Evolutionary conservation across 1,140 invertebrate genomes (phyloP).

Genomic region (Plectus sambesii): DNA sequence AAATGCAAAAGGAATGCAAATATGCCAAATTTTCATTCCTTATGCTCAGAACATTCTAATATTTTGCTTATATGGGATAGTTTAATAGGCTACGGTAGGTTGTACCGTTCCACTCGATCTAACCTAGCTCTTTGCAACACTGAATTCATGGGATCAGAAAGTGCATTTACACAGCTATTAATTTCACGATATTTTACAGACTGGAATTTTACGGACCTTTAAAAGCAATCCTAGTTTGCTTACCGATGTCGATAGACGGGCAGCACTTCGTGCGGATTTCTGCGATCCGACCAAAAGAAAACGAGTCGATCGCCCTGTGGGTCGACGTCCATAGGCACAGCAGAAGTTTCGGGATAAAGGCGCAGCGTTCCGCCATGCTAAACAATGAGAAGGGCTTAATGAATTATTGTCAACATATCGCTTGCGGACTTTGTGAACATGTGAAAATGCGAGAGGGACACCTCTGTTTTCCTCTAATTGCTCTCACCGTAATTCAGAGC

Average conservation of each 20-base stretch:
- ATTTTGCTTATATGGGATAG: too few relatives aligned
- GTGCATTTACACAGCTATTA: too few relatives aligned
- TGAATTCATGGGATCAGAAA: too few relatives aligned
- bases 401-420: too few relatives aligned
- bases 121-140: neutral
- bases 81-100: neutral
- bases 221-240: constrained; percentile 17
- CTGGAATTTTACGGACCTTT: neutral
- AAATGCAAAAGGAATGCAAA: constrained; percentile 9
- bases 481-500: too few relatives aligned
- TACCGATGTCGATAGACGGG: constrained; percentile 66
- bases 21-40: constrained; percentile 3
- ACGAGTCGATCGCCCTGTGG: constrained; percentile 81
- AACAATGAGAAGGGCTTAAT: too few relatives aligned
- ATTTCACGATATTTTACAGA: too few relatives aligned
- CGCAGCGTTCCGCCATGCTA: constrained; percentile 60
- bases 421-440: too few relatives aligned
- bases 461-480: too few relatives aligned
- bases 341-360: constrained; percentile 75
- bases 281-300: constrained; percentile 91
- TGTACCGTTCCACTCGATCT: neutral
- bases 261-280: constrained; percentile 92
- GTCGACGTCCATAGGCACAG: constrained; percentile 72
- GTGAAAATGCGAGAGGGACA: too few relatives aligned
- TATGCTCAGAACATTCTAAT: too few relatives aligned